These are phyloP conservation scores for Papilio helenus DNA, from an alignment of 1,140 invertebrate genomes.

Conservation along the genomic window DNA sequence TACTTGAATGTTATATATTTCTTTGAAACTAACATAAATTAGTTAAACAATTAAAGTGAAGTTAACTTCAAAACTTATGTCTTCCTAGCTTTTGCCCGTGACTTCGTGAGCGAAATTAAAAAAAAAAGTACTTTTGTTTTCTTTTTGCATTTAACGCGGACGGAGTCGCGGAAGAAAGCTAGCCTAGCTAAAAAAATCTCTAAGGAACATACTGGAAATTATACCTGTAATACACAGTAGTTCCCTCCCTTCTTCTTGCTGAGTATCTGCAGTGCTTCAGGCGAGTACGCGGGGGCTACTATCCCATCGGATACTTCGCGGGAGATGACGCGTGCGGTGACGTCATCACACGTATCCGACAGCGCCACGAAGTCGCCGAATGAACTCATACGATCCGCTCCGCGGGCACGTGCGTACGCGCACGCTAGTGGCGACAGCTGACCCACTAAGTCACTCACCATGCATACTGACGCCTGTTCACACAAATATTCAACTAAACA, in stretches of 20 bases:
- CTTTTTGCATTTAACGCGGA: no score
- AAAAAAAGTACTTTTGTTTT: no score
- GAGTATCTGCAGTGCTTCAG: conserved; percentile 93
- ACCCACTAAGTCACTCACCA: conserved; percentile 93
- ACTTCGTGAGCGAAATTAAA: no score
- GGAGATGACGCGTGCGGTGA: conserved; percentile 91
- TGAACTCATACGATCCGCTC: conserved; percentile 99
- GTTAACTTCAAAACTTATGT: no score
- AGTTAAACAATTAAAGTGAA: no score
- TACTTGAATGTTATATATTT: no score
- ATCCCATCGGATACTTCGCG: conserved; percentile 97
- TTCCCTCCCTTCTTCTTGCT: conserved; percentile 97
- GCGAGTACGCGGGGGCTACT: conserved; percentile 95
- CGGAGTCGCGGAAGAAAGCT: no score
- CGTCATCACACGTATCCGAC: conserved; percentile 94
- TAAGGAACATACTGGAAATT: no score
- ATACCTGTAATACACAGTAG: conserved; percentile 94
- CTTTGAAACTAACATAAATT: no score
- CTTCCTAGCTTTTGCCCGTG: no score
- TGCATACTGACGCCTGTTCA: conserved; percentile 93
- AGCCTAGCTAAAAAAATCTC: conserved; percentile 25
- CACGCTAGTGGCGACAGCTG: conserved; percentile 93
- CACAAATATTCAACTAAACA: no score
- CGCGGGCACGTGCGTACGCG: conserved; percentile 97
- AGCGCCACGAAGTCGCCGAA: conserved; percentile 99